phyloP scores from a whole-genome alignment of 1,140 invertebrate species.

The Uloborus diversus region DNA sequence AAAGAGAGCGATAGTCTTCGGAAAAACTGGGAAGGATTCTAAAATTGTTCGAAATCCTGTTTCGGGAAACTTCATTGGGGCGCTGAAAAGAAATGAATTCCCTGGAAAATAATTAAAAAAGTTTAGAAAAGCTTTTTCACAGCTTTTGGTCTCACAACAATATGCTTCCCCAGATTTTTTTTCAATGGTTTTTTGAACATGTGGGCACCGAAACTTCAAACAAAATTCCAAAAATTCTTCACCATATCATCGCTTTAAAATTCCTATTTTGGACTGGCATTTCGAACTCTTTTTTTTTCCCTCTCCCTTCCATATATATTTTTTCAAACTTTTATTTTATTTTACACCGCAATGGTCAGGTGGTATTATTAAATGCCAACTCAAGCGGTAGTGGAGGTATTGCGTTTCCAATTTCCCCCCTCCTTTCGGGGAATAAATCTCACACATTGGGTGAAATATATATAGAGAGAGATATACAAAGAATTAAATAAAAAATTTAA shows the following conservation, averaged over 20 bases:
- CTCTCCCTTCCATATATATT: too few relatives aligned
- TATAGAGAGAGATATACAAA: slow-evolving; percentile 20
- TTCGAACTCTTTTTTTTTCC: slow-evolving; percentile 20
- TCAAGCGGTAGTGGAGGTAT: slow-evolving; percentile 33
- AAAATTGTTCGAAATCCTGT: too few relatives aligned
- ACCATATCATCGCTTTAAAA: slow-evolving; percentile 50
- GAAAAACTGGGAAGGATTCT: too few relatives aligned
- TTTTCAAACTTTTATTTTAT: slow-evolving; percentile 27
- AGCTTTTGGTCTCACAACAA: slow-evolving; percentile 31
- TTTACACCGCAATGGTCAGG: slow-evolving; percentile 43
- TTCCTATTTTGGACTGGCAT: slow-evolving; percentile 48
- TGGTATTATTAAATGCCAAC: slow-evolving; percentile 55
- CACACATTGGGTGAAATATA: slow-evolving; percentile 45
- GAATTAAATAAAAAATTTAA: slow-evolving; percentile 37
- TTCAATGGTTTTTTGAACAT: too few relatives aligned
- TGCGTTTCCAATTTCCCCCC: neutral
- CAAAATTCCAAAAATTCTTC: slow-evolving; percentile 48
- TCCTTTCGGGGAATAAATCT: slow-evolving; percentile 27
- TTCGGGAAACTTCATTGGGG: too few relatives aligned
- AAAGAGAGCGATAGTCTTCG: too few relatives aligned
- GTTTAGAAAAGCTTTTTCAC: slow-evolving; percentile 33
- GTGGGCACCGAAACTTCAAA: neutral
- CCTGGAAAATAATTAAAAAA: slow-evolving; percentile 50
- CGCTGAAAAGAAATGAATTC: too few relatives aligned
- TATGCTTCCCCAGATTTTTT: slow-evolving; percentile 16